Evolutionary conservation across 2,888 invertebrate genomes (phyloP).

Genomic region (Dendrolimus houi): DNA sequence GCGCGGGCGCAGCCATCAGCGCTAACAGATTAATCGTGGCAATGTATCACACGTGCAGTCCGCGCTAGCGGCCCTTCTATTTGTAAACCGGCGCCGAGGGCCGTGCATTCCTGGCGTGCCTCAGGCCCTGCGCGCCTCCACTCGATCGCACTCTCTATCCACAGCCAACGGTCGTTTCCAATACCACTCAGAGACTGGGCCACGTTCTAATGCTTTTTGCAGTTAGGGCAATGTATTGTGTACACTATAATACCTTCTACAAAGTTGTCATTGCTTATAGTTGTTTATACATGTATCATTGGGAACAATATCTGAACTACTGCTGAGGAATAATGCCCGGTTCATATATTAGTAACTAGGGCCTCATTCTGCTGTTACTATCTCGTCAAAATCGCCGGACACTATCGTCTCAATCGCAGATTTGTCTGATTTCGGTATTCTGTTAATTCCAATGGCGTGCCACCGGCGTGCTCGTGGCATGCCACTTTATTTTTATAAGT

Average conservation of each 20-base stretch:
- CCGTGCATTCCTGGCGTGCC: conserved; percentile 68
- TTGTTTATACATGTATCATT: too few relatives aligned
- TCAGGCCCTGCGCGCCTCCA: conserved; percentile 51
- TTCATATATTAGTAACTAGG: too few relatives aligned
- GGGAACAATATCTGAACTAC: too few relatives aligned
- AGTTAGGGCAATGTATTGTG: conserved; percentile 39
- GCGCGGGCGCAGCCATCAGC: conserved; percentile 50
- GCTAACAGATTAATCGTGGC: conserved; percentile 66
- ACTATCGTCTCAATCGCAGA: too few relatives aligned
- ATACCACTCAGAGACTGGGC: conserved; percentile 31
- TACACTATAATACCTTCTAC: conserved; percentile 2
- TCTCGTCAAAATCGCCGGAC: too few relatives aligned
- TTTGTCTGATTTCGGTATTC: too few relatives aligned
- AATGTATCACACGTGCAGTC: conserved; percentile 70
- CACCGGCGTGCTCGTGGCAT: too few relatives aligned
- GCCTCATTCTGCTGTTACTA: too few relatives aligned
- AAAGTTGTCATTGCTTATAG: neutral
- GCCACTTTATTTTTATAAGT: too few relatives aligned
- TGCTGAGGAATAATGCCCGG: too few relatives aligned
- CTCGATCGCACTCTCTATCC: conserved; percentile 28
- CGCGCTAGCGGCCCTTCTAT: conserved; percentile 70
- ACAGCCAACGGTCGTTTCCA: conserved; percentile 31
- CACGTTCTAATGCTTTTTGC: conserved; percentile 24
- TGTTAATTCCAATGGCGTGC: too few relatives aligned
- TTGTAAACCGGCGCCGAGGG: conserved; percentile 74